A percentile compares a stretch with the other conserved stretches of the same genome.
Evolutionary conservation across 2,797 vertebrate genomes (phyloP).

Genomic region (Avahi laniger): DNA sequence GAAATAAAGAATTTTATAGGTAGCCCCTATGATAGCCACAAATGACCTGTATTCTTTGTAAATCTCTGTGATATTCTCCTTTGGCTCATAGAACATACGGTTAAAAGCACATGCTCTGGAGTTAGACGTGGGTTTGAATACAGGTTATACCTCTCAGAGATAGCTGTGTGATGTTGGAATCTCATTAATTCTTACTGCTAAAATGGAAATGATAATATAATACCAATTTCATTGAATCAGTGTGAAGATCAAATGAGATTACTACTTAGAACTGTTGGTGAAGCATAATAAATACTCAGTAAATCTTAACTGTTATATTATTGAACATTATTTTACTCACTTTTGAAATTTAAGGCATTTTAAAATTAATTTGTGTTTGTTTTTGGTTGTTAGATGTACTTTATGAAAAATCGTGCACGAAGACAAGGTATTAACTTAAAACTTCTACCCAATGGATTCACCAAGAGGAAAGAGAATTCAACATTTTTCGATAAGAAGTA

Average conservation of each 20-base stretch:
- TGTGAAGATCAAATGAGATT: not conserved
- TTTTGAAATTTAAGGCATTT: conserved; percentile 18
- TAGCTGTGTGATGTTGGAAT: not conserved
- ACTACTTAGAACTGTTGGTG: not conserved
- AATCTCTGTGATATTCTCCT: not conserved
- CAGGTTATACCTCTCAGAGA: not conserved
- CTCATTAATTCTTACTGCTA: not conserved
- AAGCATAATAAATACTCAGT: not conserved
- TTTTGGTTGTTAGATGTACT: conserved; percentile 85
- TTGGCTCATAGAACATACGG: not conserved
- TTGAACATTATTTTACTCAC: not conserved
- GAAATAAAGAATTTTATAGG: not conserved
- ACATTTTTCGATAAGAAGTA: conserved; percentile 90
- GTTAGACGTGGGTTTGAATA: not conserved
- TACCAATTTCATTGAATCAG: not conserved
- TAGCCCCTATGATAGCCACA: not conserved
- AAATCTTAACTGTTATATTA: not conserved
- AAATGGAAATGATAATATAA: not conserved
- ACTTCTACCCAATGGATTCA: conserved; percentile 92
- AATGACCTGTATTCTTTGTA: not conserved
- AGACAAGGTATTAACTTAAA: conserved; percentile 90
- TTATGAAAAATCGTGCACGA: conserved; percentile 87
- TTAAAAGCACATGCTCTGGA: not conserved
- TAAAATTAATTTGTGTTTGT: not conserved
- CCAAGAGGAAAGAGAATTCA: conserved; percentile 93